Conservation (phyloP, 2,113 vertebrate species). For the Muntiacus muntjak region DNA sequence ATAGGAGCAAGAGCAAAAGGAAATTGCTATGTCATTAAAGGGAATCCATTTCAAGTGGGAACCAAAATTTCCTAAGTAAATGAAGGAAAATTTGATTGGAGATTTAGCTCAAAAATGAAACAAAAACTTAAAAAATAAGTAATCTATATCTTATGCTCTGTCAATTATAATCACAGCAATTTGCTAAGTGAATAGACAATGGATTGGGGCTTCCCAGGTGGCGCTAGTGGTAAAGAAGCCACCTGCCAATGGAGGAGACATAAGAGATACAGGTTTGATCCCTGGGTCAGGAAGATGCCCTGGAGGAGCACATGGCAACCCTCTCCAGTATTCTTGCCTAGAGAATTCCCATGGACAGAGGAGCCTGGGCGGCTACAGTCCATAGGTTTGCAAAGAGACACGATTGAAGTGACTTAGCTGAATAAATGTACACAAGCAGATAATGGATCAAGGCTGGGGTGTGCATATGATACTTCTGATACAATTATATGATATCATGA, state of each 20-base stretch:
- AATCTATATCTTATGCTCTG: neutral
- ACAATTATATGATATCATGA: neutral
- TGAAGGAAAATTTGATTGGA: neutral
- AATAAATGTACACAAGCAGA: neutral
- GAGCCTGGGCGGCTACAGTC: neutral
- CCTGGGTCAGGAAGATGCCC: neutral
- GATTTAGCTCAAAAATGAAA: neutral
- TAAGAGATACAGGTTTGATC: neutral
- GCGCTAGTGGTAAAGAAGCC: neutral
- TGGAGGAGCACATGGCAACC: neutral
- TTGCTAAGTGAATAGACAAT: neutral
- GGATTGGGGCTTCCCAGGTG: neutral
- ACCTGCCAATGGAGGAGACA: neutral
- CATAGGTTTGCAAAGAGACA: neutral
- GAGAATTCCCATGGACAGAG: neutral
- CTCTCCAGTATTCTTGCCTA: neutral
- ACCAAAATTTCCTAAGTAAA: neutral
- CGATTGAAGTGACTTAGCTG: neutral
- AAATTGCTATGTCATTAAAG: conserved; percentile 12
- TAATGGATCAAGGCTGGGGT: neutral
- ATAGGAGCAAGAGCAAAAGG: neutral
- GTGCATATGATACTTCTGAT: neutral
- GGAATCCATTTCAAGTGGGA: neutral
- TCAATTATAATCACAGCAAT: neutral
- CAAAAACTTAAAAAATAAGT: neutral